A percentile compares a stretch with the other conserved stretches of the same genome.
Evolutionary conservation across 1,140 invertebrate species (phyloP).

Genomic region (Homalodisca vitripennis): DNA sequence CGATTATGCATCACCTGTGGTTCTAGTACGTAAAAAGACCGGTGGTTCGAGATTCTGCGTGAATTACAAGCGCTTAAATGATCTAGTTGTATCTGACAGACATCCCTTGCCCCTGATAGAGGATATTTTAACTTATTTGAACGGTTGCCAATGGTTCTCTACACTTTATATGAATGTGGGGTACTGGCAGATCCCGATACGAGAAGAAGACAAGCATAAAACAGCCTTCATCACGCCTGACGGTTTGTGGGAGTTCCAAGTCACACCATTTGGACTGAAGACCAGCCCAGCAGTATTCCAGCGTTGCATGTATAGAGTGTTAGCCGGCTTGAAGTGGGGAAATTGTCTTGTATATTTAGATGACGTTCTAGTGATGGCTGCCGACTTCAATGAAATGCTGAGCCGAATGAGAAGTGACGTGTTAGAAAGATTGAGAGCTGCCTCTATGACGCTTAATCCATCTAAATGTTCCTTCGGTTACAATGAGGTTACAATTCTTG

Average conservation of each 20-base stretch:
- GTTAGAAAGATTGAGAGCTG: conserved; percentile 36
- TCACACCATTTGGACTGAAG: conserved; percentile 46
- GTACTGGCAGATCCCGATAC: conserved; percentile 39
- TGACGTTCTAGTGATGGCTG: conserved; percentile 41
- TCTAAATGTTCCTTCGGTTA: conserved; percentile 46
- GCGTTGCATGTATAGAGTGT: conserved; percentile 40
- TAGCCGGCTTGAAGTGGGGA: conserved; percentile 27
- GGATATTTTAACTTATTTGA: conserved; percentile 31
- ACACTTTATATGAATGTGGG: conserved; percentile 43
- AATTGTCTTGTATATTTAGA: conserved; percentile 39
- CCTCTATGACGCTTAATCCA: conserved; percentile 41
- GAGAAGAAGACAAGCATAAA: background rate
- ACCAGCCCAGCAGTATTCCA: conserved; percentile 44
- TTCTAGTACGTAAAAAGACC: conserved; percentile 55
- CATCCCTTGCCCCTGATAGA: conserved; percentile 38
- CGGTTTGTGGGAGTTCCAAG: conserved; percentile 43
- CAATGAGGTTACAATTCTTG: conserved; percentile 44
- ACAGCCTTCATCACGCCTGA: conserved; percentile 38
- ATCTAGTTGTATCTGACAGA: conserved; percentile 42
- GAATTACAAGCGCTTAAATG: conserved; percentile 51
- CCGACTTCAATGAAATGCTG: conserved; percentile 39
- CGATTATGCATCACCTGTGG: conserved; percentile 50
- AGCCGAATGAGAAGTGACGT: conserved; percentile 35
- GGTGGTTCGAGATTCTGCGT: conserved; percentile 50
- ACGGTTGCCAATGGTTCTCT: conserved; percentile 41